A percentile compares a stretch with the other conserved stretches of the same genome.
Conservation (phyloP, 2,113 vertebrate species). For the Malurus elegans region DNA sequence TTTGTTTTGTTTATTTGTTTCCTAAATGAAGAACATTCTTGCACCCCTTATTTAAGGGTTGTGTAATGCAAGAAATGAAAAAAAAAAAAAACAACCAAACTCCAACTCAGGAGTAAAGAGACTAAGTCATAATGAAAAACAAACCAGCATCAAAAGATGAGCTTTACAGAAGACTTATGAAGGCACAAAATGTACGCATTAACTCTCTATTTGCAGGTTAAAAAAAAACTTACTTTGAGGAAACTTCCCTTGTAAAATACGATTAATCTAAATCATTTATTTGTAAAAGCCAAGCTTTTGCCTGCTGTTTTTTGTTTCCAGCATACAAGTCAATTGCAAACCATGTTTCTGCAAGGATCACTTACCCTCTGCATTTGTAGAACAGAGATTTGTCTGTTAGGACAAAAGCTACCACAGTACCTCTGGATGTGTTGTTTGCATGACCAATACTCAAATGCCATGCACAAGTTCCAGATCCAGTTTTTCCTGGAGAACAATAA, state of each 20-base stretch:
- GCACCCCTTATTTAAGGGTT: neutral
- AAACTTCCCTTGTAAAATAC: neutral
- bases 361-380: neutral
- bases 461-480: neutral
- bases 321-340: neutral
- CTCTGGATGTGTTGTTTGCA: neutral
- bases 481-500: neutral
- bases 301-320: neutral
- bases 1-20: neutral
- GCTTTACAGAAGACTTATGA: neutral
- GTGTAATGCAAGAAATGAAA: neutral
- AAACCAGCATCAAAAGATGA: neutral
- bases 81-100: neutral
- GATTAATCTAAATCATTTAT: neutral
- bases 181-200: neutral
- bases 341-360: neutral
- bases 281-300: neutral
- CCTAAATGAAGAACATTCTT: neutral
- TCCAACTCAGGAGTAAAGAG: neutral
- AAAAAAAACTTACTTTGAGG: neutral
- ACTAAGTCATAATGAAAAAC: neutral
- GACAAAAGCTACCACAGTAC: neutral
- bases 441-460: neutral
- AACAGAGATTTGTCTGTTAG: neutral
- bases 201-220: neutral